Percentiles rank a stretch among this genome's conserved stretches.
Conservation (phyloP, 2,113 vertebrate genomes). For the Eleginops maclovinus region DNA sequence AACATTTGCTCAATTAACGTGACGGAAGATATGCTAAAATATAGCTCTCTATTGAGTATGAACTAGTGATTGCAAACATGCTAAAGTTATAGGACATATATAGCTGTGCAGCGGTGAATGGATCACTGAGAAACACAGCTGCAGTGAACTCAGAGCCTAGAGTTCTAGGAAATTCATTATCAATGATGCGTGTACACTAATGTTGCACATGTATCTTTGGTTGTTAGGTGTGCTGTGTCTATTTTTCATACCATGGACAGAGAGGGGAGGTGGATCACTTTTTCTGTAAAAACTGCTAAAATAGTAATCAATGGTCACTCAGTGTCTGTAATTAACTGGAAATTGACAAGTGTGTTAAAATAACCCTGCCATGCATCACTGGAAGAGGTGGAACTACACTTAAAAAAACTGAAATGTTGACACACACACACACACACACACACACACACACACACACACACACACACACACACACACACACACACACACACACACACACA, state of each 20-base stretch:
- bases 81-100: neutral
- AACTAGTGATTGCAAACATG: neutral
- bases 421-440: neutral
- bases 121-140: slow-evolving; percentile 28
- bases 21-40: slow-evolving; percentile 42
- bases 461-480: neutral
- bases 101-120: neutral
- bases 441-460: neutral
- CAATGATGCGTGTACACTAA: too few relatives aligned
- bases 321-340: slow-evolving; percentile 31
- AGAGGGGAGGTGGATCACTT: slow-evolving; percentile 30
- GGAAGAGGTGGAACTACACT: too few relatives aligned
- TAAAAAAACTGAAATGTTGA: too few relatives aligned
- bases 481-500: neutral
- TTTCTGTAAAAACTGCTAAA: slow-evolving; percentile 17
- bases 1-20: slow-evolving; percentile 54
- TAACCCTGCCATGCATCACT: neutral
- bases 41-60: slow-evolving; percentile 19
- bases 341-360: slow-evolving; percentile 7
- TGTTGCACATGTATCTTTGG: neutral
- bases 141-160: slow-evolving; percentile 5
- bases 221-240: neutral
- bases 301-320: slow-evolving; percentile 7
- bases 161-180: too few relatives aligned
- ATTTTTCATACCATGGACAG: neutral